Base-by-base conservation (phyloP, 2,113 vertebrate species). In the Pholis gunnellus region DNA sequence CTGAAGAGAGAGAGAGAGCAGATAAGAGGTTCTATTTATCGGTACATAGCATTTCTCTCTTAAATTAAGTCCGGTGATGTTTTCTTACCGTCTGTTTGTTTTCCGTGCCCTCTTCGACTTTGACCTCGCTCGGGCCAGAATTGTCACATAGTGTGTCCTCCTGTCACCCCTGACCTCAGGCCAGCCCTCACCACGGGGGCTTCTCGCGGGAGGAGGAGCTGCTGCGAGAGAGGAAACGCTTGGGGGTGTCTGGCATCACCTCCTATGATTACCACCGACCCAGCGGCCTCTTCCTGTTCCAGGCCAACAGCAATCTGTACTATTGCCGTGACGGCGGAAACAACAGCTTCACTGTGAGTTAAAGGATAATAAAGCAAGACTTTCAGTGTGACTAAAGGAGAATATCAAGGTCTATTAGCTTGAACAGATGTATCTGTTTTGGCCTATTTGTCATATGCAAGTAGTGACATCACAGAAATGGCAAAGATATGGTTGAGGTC, bases 281-380 rank as follows among this genome's bases (percentile, higher is more conserved):
- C 87, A 98, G 96, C 0, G 98, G 97, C 86, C 96, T 99, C 13
- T 97, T 99, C 95, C 96, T 99, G 60, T 99, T 99, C 93, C 98
- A 99, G 95, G 98, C 97, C 90, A 98, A 96, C 95, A 98, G 97
- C 94, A 98, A 97, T 89, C 96, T 99, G 87, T 99, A 97, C 86
- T 97, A 97, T 72, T 99, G 97, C 82, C 94, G 95, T 1, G 98
- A 99, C 1, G 97, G 97, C 0, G 96, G 96, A 75, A 95, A 95
- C 90, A 95, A 97, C 2, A 96, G 95, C 10, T 98, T 98, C 88
- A 97, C 96, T 95, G 98, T 99, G 93, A 97, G 97, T 91, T 74
- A 36, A 68, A 83, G 76, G 36, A 46, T 17, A 31, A 54, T 27
- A 61, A 13, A 61, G 29, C 25, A 38, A 68, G n/a, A 66, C 25